These are phyloP conservation scores for Todus mexicanus DNA, from an alignment of 2,797 vertebrate genomes.

Conservation along the genomic window DNA sequence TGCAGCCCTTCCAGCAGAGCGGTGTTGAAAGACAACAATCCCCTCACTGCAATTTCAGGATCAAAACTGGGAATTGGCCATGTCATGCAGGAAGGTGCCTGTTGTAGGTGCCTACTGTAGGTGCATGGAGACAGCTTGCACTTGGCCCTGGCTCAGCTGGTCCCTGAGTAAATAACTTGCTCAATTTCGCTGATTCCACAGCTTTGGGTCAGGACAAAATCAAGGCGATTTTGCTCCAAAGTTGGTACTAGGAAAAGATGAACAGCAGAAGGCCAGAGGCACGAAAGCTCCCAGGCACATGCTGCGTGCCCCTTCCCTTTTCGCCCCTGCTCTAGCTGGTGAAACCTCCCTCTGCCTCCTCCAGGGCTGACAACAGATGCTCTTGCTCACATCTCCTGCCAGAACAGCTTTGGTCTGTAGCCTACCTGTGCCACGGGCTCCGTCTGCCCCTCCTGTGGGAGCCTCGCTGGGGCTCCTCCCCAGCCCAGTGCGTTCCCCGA, in stretches of 20 bases:
- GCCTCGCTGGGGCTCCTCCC: neutral
- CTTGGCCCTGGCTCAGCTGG: neutral
- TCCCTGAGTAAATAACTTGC: neutral
- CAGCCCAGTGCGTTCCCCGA: accelerated
- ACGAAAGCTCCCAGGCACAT: neutral
- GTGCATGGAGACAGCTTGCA: neutral
- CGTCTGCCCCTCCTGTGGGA: neutral
- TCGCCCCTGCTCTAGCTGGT: neutral
- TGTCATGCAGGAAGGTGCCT: neutral
- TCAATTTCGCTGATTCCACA: neutral
- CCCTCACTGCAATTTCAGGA: accelerated
- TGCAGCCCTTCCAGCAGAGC: neutral
- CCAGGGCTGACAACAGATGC: neutral
- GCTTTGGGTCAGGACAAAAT: neutral
- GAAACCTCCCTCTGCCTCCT: neutral
- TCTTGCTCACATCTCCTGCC: neutral
- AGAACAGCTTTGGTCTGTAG: neutral
- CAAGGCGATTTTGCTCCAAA: neutral
- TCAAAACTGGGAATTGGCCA: neutral
- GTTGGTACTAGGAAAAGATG: neutral
- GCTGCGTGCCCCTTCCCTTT: neutral
- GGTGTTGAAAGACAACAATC: neutral
- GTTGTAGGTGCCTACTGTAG: neutral
- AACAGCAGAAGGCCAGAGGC: neutral
- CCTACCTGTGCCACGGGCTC: neutral